Percentiles rank a stretch among this genome's conserved stretches.
Conservation (phyloP, 2,888 invertebrate species). For the Perdita meconis region DNA sequence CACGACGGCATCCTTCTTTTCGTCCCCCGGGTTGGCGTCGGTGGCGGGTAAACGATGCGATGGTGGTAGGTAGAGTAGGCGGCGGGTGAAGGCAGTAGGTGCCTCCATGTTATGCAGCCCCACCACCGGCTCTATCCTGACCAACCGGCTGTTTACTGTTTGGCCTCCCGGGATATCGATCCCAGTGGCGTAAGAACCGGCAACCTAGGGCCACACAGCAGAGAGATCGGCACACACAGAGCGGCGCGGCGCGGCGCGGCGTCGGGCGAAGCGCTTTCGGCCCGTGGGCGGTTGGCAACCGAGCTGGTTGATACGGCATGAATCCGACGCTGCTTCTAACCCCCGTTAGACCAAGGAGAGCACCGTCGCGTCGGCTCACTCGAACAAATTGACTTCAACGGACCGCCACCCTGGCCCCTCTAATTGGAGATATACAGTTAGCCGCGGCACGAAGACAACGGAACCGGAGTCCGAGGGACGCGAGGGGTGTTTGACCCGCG, state of each 20-base stretch:
- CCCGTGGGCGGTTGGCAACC: conserved; percentile 70
- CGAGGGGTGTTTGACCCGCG: conserved; percentile 54
- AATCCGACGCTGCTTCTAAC: conserved; percentile 54
- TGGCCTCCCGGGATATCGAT: conserved; percentile 84
- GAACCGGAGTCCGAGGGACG: too few species aligned
- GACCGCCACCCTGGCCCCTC: conserved; percentile 52
- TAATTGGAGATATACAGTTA: conserved; percentile 63
- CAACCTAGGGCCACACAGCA: conserved; percentile 66
- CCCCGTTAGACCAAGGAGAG: conserved; percentile 22
- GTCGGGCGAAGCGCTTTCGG: conserved; percentile 42
- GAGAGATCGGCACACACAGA: conserved; percentile 59
- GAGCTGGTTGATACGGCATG: conserved; percentile 65
- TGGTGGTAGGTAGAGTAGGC: conserved; percentile 45
- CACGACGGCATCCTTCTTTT: conserved; percentile 57
- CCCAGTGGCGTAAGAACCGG: conserved; percentile 83
- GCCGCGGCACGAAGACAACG: conserved; percentile 27
- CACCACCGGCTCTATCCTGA: conserved; percentile 80
- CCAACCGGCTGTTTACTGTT: conserved; percentile 85
- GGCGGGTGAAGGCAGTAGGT: conserved; percentile 67
- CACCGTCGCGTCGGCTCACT: conserved; percentile 42
- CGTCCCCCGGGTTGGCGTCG: conserved; percentile 56
- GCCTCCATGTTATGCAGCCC: conserved; percentile 75
- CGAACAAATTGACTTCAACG: conserved; percentile 64
- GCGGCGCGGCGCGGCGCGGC: conserved; percentile 16
- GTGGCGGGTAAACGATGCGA: conserved; percentile 47